Conservation (phyloP, 2,888 invertebrate genomes). For the Aelia acuminata region DNA sequence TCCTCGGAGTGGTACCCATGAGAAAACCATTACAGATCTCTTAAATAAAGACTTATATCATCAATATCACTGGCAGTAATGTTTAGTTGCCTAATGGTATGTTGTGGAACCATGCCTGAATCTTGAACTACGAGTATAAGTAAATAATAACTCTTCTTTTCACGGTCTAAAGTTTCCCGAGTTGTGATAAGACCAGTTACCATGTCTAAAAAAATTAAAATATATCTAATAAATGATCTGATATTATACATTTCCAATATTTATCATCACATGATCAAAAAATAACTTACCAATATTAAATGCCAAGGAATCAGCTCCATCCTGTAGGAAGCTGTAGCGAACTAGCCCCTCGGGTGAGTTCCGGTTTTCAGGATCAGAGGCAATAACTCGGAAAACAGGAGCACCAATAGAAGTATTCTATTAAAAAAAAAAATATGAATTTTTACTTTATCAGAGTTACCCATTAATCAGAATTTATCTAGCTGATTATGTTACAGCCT, state of each 20-base stretch:
- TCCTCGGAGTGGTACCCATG: no score
- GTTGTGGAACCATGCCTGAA: conserved; percentile 83
- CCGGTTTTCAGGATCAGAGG: conserved; percentile 84
- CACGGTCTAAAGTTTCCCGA: conserved; percentile 79
- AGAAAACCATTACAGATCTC: no score
- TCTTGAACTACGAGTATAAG: conserved; percentile 84
- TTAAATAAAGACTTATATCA: conserved; percentile 82
- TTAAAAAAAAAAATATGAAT: conserved; percentile 65
- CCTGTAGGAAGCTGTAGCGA: conserved; percentile 80
- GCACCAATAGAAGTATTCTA: conserved; percentile 82
- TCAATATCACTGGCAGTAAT: conserved; percentile 79
- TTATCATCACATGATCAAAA: neutral
- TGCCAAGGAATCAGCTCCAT: conserved; percentile 70
- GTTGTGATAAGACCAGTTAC: conserved; percentile 82
- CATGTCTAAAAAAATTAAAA: conserved; percentile 71
- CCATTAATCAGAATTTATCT: no score
- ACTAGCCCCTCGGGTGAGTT: conserved; percentile 82
- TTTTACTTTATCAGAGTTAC: no score
- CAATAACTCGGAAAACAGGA: conserved; percentile 82
- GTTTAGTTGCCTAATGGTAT: conserved; percentile 79
- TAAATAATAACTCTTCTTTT: conserved; percentile 81
- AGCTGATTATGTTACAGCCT: no score
- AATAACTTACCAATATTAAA: conserved; percentile 66
- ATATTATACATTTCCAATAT: neutral
- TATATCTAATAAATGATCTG: neutral